Percentiles rank a stretch among this genome's conserved stretches.
Evolutionary conservation across 2,797 vertebrate species (phyloP).

Genomic region (Hippoglossus hippoglossus): DNA sequence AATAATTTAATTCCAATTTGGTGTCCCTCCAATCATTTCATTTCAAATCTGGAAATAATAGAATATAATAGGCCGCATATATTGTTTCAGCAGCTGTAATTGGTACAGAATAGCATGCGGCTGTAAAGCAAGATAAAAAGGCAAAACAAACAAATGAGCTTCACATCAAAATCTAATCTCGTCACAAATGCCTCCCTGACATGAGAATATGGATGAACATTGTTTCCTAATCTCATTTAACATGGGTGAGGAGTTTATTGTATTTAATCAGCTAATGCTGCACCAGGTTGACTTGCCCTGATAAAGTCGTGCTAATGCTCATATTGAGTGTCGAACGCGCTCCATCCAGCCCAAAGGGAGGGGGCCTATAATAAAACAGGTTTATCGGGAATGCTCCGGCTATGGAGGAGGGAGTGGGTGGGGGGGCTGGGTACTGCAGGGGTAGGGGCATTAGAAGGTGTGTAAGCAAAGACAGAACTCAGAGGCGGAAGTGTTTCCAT

Average conservation of each 20-base stretch:
- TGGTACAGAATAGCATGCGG: slow-evolving; percentile 3
- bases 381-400: slow-evolving; percentile 62
- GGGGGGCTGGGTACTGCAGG: slow-evolving; percentile 15
- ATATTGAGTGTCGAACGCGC: slow-evolving; percentile 59
- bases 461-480: slow-evolving; percentile 10
- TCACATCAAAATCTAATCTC: slow-evolving; percentile 14
- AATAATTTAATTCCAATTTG: slow-evolving; percentile 71
- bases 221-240: slow-evolving; percentile 27
- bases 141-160: neutral
- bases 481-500: neutral
- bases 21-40: slow-evolving; percentile 54
- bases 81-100: slow-evolving; percentile 29
- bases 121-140: neutral
- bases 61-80: slow-evolving; percentile 28
- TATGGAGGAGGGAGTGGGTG: slow-evolving; percentile 40
- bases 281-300: slow-evolving; percentile 49
- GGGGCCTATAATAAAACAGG: slow-evolving; percentile 61
- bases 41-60: slow-evolving; percentile 36
- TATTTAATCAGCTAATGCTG: slow-evolving; percentile 81
- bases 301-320: slow-evolving; percentile 64
- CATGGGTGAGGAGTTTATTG: slow-evolving; percentile 36
- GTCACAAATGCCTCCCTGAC: slow-evolving; percentile 6
- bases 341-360: slow-evolving; percentile 53
- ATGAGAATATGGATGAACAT: slow-evolving; percentile 1
- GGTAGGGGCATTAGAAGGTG: neutral